These are phyloP conservation scores for Podarcis siculus DNA, from an alignment of 2,797 vertebrate species.

Conservation along the genomic window DNA sequence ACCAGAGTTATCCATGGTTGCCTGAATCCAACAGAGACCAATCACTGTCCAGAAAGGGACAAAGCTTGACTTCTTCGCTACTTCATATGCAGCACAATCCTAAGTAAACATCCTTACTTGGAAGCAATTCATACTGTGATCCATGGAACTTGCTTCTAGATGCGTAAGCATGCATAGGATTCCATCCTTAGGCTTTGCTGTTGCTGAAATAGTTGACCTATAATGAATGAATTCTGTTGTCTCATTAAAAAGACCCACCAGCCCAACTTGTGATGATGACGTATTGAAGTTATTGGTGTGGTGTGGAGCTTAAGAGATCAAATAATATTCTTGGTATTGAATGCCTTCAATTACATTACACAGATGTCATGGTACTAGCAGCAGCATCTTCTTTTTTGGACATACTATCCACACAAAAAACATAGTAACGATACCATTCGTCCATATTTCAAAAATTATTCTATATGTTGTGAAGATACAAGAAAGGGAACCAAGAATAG, in stretches of 20 bases:
- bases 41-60: not conserved
- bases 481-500: too few relatives aligned
- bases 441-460: not conserved
- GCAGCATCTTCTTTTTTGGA: not conserved
- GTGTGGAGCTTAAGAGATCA: not conserved
- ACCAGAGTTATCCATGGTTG: not conserved
- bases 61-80: too few relatives aligned
- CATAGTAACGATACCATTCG: not conserved
- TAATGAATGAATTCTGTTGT: too few relatives aligned
- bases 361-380: not conserved
- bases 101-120: too few relatives aligned
- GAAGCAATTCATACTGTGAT: too few relatives aligned
- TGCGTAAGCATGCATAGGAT: too few relatives aligned
- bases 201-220: too few relatives aligned
- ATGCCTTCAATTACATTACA: not conserved
- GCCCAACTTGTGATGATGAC: not conserved
- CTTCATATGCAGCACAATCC: too few relatives aligned
- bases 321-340: too few relatives aligned
- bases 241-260: not conserved
- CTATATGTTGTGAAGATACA: too few relatives aligned
- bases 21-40: not conserved
- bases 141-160: too few relatives aligned
- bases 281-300: not conserved
- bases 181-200: too few relatives aligned
- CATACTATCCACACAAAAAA: not conserved